Evolutionary conservation across 2,797 vertebrate genomes (phyloP), one percentile per base, ranked within the genome.

Genomic region (Lindbergichthys nudifrons): DNA sequence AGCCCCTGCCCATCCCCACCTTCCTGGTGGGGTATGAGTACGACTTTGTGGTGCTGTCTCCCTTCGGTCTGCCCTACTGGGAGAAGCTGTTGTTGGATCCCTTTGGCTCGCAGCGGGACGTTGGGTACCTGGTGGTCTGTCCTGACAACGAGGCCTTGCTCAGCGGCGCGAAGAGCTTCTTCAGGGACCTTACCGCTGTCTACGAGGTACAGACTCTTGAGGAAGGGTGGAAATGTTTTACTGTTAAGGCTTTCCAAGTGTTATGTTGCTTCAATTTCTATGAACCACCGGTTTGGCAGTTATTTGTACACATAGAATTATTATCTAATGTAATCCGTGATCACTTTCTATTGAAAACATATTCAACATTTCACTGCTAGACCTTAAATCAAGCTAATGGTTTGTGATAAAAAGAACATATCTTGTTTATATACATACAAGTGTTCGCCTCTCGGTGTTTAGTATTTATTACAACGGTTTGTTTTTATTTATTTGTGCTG

Each of bases 31-130:
- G 98, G 54, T 97, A 97, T 0, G 98, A 99, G 94, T 98, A 97
- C 41, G 98, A 99, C 94, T 99, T 97, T 88, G 95, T 99, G 95
- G 97, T 99, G 93, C 96, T 99, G 89, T 99, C 98, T 77, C 98
- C 98, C 0, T 99, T 99, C 81, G 96, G 96, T 23, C 94, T 99
- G 88, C 98, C 98, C 13, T 98, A 99, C 70, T 99, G 98, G 98
- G 98, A 99, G 94, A 97, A 97, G 88, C 96, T 99, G 89, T 94
- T 98, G 93, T 92, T 99, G 92, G 98, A 99, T 86, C 98, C 98
- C 1, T 99, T 98, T 1, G 97, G 98, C 84, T 98, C 98, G 70
- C 98, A 98, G 87, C 93, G 98, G 86, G 98, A 99, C 76, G 92
- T 99, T 3, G 98, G 97, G 16, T 99, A 99, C 73, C 95, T 99